Evolutionary conservation across 2,888 invertebrate genomes (phyloP), one percentile per base, ranked within the genome.

Genomic region (Molorchus minor): DNA sequence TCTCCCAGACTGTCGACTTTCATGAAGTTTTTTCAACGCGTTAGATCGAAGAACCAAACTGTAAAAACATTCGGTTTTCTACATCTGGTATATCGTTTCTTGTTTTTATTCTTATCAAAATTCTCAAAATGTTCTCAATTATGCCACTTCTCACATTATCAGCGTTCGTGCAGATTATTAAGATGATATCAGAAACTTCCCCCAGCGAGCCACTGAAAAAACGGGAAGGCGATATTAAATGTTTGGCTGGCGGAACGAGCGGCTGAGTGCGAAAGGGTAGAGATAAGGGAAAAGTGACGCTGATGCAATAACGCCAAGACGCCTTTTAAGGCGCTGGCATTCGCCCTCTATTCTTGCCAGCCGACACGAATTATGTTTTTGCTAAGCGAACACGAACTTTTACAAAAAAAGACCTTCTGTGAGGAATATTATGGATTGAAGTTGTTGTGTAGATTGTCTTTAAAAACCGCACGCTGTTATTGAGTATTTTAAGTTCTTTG

Each of bases 261-360:
- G 65, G 54, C 64, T 58, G 67, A 67, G 62, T 64, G 66, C 65
- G 69, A 74, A 75, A 72, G 73, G 74, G 73, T 74, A 70, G 69
- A 71, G 68, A 71, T 71, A 73, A 72, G 67, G 68, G 67, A 66
- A 69, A 68, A 69, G 72, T 71, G 73, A 73, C 71, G 72, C 71
- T 71, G 73, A 73, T 70, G 71, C 71, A 72, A 73, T 73, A 73
- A 73, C 67, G 69, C 61, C 62, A 63, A 67, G 67, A 65, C 69
- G 62, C 66, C 40, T 52, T 61, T 57, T 61, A 61, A 54, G 54
- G 59, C 63, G 58, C 63, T 51, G 45, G 58, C 61, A 65, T 66
- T 64, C 65, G 58, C 62, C 62, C 57, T 49, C 51, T 65, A 52
- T 56, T 51, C 52, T 56, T 38, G 33, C 58, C 58, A 56, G 25